Percentiles rank a stretch among this genome's conserved stretches.
Evolutionary conservation across 2,797 vertebrate species (phyloP).

Genomic region (Channallabes apus): DNA sequence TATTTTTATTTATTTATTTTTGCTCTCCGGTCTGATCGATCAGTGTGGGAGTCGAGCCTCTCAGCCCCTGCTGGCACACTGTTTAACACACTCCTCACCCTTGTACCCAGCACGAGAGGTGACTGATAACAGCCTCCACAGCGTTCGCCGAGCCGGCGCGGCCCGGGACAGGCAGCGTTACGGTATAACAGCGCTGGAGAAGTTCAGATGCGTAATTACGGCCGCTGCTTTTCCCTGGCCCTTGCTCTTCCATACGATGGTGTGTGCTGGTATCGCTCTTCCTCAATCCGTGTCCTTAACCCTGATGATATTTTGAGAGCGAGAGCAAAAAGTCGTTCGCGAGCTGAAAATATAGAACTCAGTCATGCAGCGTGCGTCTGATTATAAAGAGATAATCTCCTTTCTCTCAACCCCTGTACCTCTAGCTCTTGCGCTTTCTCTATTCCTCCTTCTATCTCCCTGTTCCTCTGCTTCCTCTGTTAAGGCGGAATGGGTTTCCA

Average conservation of each 20-base stretch:
- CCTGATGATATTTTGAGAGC: conserved; percentile 59
- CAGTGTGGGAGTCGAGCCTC: neutral
- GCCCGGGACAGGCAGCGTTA: neutral
- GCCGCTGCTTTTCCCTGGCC: conserved; percentile 38
- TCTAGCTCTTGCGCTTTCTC: conserved; percentile 30
- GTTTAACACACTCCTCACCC: neutral
- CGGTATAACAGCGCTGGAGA: conserved; percentile 4
- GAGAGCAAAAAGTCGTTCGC: conserved; percentile 62
- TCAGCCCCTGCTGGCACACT: conserved; percentile 5
- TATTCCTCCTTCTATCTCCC: conserved; percentile 31
- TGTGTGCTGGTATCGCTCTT: conserved; percentile 37
- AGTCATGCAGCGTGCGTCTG: conserved; percentile 60
- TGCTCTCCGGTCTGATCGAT: conserved; percentile 15
- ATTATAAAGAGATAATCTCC: conserved; percentile 70
- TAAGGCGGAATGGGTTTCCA: conserved; percentile 56
- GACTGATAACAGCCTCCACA: conserved; percentile 6
- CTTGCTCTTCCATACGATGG: conserved; percentile 26
- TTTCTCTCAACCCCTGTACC: conserved; percentile 22
- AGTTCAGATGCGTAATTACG: conserved; percentile 46
- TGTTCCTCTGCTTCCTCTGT: conserved; percentile 60
- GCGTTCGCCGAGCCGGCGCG: neutral
- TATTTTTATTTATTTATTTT: neutral
- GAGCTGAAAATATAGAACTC: conserved; percentile 70
- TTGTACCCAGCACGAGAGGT: conserved; percentile 1
- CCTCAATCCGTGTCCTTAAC: conserved; percentile 43